Percentiles rank a stretch among this genome's conserved stretches.
Conservation (phyloP, 2,113 vertebrate species). For the Sapayoa aenigma region DNA sequence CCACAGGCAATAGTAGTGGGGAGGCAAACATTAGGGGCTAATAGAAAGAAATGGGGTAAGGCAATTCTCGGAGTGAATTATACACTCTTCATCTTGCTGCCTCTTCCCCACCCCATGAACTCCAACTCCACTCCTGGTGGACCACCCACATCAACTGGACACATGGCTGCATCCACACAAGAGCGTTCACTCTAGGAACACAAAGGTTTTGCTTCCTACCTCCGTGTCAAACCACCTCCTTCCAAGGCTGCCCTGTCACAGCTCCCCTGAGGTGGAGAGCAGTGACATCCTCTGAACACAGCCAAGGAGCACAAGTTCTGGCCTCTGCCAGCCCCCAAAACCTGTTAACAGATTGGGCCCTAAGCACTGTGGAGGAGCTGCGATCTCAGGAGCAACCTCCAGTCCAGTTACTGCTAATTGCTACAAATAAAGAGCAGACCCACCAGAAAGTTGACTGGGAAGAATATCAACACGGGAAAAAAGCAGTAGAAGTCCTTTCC, state of each 20-base stretch:
- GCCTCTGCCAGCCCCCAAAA: not conserved
- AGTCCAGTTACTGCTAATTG: not conserved
- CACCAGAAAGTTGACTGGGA: not conserved
- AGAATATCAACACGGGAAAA: not conserved
- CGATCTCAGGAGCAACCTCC: not conserved
- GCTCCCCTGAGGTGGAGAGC: not conserved
- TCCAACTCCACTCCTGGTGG: not conserved
- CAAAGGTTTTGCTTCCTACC: not conserved
- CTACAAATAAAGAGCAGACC: not conserved
- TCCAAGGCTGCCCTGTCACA: not conserved
- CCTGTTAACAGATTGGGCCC: not conserved
- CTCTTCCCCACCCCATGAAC: not conserved
- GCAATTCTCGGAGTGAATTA: not conserved
- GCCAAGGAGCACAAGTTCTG: not conserved
- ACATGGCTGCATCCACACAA: not conserved
- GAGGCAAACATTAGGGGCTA: not conserved
- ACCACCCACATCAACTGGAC: not conserved
- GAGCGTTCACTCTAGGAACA: fast-evolving
- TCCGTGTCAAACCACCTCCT: not conserved
- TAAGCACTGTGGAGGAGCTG: not conserved
- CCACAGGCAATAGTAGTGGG: not conserved
- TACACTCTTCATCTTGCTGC: not conserved
- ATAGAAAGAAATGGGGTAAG: not conserved
- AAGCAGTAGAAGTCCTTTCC: not conserved
- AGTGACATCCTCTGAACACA: not conserved